These are phyloP conservation scores for Pollenia griseotomentosa DNA, from an alignment of 2,888 invertebrate species.

Conservation along the genomic window DNA sequence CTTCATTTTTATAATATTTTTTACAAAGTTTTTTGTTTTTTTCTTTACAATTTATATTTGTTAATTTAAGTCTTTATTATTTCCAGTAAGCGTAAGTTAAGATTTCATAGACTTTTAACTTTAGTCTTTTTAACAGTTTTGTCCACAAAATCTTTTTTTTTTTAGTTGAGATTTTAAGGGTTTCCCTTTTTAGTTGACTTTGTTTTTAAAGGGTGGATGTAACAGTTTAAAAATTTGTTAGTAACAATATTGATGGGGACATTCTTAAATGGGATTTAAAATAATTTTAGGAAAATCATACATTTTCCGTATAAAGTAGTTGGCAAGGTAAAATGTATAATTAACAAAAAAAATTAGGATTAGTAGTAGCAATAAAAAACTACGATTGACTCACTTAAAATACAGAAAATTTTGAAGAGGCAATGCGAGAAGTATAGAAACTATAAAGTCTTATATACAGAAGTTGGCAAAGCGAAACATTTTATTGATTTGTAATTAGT, in stretches of 20 bases:
- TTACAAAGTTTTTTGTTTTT: slow-evolving; percentile 45
- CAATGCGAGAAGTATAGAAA: no score
- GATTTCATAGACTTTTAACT: slow-evolving; percentile 56
- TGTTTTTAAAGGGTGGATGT: slow-evolving; percentile 60
- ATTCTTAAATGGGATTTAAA: not conserved
- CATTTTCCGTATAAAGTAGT: no score
- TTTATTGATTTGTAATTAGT: no score
- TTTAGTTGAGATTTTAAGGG: not conserved
- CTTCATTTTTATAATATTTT: slow-evolving; percentile 17
- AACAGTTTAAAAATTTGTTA: slow-evolving; percentile 72
- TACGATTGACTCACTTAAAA: no score
- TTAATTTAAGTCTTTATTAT: slow-evolving; percentile 70
- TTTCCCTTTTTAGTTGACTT: slow-evolving; percentile 12
- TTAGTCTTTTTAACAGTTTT: slow-evolving; percentile 23
- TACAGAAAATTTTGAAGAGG: no score
- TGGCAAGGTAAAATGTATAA: no score
- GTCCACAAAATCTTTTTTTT: slow-evolving; percentile 41
- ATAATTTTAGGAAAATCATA: not conserved
- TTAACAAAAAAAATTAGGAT: no score
- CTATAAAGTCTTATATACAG: no score
- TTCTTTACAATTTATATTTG: slow-evolving; percentile 45
- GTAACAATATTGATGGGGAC: slow-evolving; percentile 66
- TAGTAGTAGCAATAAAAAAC: no score
- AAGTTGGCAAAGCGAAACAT: no score
- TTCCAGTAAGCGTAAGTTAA: slow-evolving; percentile 72